Evolutionary conservation across 2,888 invertebrate genomes (phyloP).

Genomic region (Acanthosepion esculentum): DNA sequence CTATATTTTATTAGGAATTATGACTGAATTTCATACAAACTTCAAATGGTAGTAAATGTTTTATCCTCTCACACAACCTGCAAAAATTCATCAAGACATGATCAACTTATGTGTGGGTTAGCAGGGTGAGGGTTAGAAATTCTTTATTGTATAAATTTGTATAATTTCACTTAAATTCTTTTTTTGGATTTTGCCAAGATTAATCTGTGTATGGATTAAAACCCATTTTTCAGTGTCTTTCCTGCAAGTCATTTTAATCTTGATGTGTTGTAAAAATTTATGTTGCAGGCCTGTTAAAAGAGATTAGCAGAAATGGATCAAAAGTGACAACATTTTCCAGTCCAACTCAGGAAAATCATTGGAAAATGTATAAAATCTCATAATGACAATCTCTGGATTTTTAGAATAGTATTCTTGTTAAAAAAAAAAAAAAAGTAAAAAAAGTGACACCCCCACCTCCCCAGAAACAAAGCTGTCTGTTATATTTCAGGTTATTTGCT

Average conservation of each 20-base stretch:
- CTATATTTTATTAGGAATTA: not conserved
- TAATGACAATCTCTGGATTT: conserved; percentile 2
- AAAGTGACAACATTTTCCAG: conserved; percentile 6
- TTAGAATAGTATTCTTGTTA: not conserved
- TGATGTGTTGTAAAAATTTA: conserved; percentile 9
- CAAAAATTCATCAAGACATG: not conserved
- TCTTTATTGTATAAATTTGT: conserved; percentile 17
- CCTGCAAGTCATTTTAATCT: conserved; percentile 18
- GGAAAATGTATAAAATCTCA: not conserved
- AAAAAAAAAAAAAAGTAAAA: not conserved
- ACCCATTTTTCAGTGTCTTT: not conserved
- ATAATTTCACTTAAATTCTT: not conserved
- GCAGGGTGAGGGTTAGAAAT: not conserved
- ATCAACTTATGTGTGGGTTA: not conserved
- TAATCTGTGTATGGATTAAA: conserved; percentile 9
- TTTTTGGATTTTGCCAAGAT: not conserved
- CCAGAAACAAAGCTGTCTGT: not conserved
- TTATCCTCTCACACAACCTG: not conserved
- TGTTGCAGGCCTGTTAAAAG: not conserved
- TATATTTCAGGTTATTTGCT: not conserved
- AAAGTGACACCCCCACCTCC: too few relatives aligned
- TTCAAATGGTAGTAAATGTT: not conserved
- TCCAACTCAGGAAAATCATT: not conserved
- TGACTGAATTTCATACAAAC: not conserved
- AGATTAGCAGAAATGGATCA: not conserved